Percentiles rank a stretch among this genome's conserved stretches.
Conservation (phyloP, 1,140 invertebrate species). For the Babylonia areolata region DNA sequence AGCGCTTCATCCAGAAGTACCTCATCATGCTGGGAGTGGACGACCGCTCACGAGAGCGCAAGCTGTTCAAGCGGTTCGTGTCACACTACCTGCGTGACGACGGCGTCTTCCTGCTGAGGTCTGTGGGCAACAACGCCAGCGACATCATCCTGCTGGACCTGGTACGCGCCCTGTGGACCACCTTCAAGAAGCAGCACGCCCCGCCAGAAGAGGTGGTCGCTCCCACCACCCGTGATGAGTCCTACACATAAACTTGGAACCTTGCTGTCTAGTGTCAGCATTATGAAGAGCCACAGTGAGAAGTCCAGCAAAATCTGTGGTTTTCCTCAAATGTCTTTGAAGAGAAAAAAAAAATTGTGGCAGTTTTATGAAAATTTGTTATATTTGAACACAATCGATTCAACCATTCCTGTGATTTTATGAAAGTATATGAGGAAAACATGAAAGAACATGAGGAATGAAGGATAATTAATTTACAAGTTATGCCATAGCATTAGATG, state of each 20-base stretch:
- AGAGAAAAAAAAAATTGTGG: too few relatives aligned
- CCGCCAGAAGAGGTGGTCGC: neutral
- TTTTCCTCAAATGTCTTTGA: too few relatives aligned
- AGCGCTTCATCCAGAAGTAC: constrained; percentile 60
- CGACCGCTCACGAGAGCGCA: constrained; percentile 33
- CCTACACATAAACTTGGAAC: neutral
- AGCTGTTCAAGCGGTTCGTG: constrained; percentile 51
- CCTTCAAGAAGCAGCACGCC: constrained; percentile 44
- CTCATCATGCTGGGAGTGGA: constrained; percentile 53
- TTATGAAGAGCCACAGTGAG: too few relatives aligned
- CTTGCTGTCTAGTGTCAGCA: too few relatives aligned
- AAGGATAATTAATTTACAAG: too few relatives aligned
- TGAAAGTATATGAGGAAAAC: too few relatives aligned
- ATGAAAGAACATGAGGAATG: too few relatives aligned
- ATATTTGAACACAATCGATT: too few relatives aligned
- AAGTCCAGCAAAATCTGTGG: too few relatives aligned
- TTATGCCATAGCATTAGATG: too few relatives aligned
- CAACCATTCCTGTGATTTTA: too few relatives aligned
- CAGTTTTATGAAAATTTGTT: too few relatives aligned
- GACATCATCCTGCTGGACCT: constrained; percentile 61
- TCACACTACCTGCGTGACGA: constrained; percentile 57
- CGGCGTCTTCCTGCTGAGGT: constrained; percentile 59
- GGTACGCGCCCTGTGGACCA: constrained; percentile 56
- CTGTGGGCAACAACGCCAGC: constrained; percentile 62
- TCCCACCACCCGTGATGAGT: neutral